Base-by-base conservation (phyloP, 2,113 vertebrate species). In the Hemiscyllium ocellatum region DNA sequence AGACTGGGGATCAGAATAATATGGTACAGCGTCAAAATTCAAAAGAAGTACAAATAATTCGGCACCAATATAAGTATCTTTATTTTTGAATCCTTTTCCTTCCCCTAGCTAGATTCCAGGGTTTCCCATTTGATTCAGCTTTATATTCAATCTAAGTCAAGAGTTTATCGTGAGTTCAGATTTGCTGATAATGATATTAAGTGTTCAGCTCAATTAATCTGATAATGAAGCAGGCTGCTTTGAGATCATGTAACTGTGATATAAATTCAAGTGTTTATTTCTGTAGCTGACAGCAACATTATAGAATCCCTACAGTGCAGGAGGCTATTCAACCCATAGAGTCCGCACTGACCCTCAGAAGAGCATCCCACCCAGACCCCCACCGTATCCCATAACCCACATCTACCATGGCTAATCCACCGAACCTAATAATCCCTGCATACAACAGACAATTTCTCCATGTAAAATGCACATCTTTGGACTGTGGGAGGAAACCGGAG, bases 1-100 rank as follows among this genome's bases (percentile, higher is more conserved):
- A 99, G 93, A 98, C 99, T 99, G 96, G 72, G 94, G 76, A 89
- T 97, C 47, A 96, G 2, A 96, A 80, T 4, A 50, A 37, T 8
- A 87, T 68, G 17, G 42, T 47, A 83, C 47, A 68, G 22, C 15
- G 37, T 8, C 0, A 66, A 93, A 93, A 22, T 37, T n/a, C 29
- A 91, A 19, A 33, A 89, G 22, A 89, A n/a, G n/a, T 37, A 50
- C 83, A 86, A 2, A 86, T 47, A 8, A 86, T 56, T 89, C 12
- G 26, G 22, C 52, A 56, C 47, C 29, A 86, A 52, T 12, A 52
- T 47, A 87, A 56, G 42, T 29, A 24, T 4, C 50, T 87, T 87
- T 52, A 29, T 7, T 26, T 87, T 56, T 22, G 47, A 85, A 47
- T 22, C 17, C 83, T 22, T 87, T 56, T 24, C 85, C 47, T 52